Conservation (phyloP, 2,797 vertebrate genomes). For the Poecile montanus region DNA sequence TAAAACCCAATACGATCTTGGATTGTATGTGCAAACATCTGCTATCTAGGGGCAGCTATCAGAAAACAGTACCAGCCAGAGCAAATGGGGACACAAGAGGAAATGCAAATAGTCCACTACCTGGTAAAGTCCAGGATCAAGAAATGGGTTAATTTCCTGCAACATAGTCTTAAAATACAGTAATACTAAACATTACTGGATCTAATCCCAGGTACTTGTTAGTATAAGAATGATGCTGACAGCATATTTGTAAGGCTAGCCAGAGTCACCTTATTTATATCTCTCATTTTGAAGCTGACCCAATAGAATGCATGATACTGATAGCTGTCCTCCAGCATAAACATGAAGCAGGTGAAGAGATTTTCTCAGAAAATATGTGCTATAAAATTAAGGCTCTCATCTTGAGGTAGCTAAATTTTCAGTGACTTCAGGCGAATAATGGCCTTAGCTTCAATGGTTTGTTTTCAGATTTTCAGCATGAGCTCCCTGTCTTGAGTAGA, state of each 20-base stretch:
- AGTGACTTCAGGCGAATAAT: background rate
- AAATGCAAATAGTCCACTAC: background rate
- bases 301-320: background rate
- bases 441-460: background rate
- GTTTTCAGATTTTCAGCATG: background rate
- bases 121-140: background rate
- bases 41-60: background rate
- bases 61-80: background rate
- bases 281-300: background rate
- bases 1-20: background rate
- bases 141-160: background rate
- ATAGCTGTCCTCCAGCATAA: background rate
- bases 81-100: background rate
- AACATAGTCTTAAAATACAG: background rate
- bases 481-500: background rate
- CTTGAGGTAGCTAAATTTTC: constrained; percentile 40
- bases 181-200: background rate
- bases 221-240: background rate
- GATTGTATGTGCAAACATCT: background rate
- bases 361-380: background rate
- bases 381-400: background rate
- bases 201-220: background rate
- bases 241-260: background rate
- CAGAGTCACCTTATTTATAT: background rate
- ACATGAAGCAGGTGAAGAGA: background rate